These are phyloP conservation scores for Apodemus speciosus DNA, from an alignment of 2,113 vertebrate genomes.

Conservation along the genomic window DNA sequence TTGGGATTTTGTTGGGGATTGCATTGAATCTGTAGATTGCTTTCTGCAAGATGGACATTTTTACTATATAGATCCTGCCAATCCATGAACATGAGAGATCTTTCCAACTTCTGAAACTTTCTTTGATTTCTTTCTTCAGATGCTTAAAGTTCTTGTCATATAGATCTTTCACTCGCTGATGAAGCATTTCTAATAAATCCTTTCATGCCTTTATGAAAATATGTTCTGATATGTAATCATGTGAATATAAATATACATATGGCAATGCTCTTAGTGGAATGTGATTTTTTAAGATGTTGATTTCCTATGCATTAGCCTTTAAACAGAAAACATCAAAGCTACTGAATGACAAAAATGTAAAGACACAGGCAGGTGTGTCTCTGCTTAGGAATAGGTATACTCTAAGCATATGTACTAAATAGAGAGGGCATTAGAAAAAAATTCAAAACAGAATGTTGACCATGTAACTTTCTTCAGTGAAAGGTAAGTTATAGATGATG, in stretches of 20 bases:
- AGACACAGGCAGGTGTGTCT: background rate
- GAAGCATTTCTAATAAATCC: background rate
- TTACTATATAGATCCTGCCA: too few species aligned
- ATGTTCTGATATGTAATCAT: background rate
- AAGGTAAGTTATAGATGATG: background rate
- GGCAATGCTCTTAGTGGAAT: background rate
- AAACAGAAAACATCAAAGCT: background rate
- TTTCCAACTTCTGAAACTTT: too few species aligned
- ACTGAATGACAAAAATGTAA: background rate
- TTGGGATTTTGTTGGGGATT: too few species aligned
- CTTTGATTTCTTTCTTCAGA: too few species aligned
- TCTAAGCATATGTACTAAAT: background rate
- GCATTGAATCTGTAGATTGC: too few species aligned
- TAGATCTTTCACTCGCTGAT: too few species aligned
- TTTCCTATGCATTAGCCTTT: background rate
- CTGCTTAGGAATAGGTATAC: background rate
- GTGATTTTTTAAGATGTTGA: background rate
- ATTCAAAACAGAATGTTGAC: background rate
- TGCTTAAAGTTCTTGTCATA: too few species aligned
- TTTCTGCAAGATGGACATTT: too few species aligned
- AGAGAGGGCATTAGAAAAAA: background rate
- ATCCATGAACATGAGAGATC: too few species aligned
- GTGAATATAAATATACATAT: background rate
- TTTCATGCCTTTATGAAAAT: background rate
- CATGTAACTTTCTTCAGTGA: background rate